phyloP scores from a whole-genome alignment of 2,113 vertebrate species.

The Leucoraja erinaceus region DNA sequence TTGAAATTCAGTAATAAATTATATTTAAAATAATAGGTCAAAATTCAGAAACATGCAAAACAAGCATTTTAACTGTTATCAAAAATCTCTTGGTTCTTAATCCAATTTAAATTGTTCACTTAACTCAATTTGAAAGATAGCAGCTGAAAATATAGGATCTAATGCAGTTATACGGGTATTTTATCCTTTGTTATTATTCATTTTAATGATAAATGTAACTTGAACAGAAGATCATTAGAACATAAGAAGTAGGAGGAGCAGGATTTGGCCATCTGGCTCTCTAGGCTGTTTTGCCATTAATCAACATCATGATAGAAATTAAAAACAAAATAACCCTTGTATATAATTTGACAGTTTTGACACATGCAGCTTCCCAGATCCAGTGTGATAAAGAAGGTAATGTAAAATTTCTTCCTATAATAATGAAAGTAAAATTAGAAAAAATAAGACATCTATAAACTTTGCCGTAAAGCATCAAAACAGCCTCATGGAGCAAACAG shows the following conservation, averaged over 20 bases:
- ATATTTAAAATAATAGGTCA: neutral
- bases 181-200: neutral
- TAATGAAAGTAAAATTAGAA: neutral
- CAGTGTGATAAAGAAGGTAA: neutral
- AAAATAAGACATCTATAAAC: neutral
- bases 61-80: neutral
- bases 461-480: neutral
- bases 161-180: neutral
- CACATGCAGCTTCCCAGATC: neutral
- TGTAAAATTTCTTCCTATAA: neutral
- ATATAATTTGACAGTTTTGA: neutral
- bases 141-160: neutral
- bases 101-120: neutral
- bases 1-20: neutral
- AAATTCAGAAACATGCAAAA: neutral
- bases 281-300: no score
- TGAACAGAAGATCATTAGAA: neutral
- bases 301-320: neutral
- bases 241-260: no score
- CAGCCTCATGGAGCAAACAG: neutral
- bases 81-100: neutral
- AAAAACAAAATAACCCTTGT: neutral
- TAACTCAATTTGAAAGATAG: neutral
- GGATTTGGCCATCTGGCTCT: no score
- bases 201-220: neutral